Evolutionary conservation across 2,113 vertebrate genomes (phyloP).

Genomic region (Semnornis frantzii): DNA sequence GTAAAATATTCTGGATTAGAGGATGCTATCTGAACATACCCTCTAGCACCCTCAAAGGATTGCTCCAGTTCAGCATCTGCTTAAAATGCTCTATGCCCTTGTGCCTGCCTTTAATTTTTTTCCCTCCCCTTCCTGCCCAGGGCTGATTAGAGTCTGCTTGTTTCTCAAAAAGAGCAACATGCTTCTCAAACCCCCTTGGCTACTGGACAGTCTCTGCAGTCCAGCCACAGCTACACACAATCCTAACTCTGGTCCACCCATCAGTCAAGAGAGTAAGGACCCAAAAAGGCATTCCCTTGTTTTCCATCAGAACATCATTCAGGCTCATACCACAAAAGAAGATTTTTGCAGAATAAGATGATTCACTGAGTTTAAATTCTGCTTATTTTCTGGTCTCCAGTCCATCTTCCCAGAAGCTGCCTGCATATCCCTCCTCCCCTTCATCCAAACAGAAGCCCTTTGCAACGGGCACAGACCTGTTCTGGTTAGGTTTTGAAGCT

Average conservation of each 20-base stretch:
- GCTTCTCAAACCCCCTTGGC: neutral
- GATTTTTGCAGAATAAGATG: neutral
- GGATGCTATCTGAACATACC: neutral
- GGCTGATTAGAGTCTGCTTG: neutral
- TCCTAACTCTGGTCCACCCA: neutral
- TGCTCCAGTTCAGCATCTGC: neutral
- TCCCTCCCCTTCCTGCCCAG: neutral
- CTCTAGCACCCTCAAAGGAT: slow-evolving; percentile 5
- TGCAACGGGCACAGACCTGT: neutral
- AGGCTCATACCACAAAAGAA: neutral
- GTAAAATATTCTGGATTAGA: neutral
- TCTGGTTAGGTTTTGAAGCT: neutral
- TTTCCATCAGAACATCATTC: slow-evolving; percentile 12
- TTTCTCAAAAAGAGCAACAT: neutral
- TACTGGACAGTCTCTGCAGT: neutral
- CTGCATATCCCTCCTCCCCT: neutral
- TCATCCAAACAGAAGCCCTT: neutral
- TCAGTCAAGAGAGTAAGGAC: neutral
- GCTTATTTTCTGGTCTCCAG: neutral
- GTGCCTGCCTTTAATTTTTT: neutral
- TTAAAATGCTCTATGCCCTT: neutral
- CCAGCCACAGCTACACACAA: neutral
- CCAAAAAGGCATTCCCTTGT: neutral
- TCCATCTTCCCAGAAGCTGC: neutral
- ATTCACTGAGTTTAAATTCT: neutral